phyloP scores from a whole-genome alignment of 2,888 invertebrate species.

The Dynastes grantii region DNA sequence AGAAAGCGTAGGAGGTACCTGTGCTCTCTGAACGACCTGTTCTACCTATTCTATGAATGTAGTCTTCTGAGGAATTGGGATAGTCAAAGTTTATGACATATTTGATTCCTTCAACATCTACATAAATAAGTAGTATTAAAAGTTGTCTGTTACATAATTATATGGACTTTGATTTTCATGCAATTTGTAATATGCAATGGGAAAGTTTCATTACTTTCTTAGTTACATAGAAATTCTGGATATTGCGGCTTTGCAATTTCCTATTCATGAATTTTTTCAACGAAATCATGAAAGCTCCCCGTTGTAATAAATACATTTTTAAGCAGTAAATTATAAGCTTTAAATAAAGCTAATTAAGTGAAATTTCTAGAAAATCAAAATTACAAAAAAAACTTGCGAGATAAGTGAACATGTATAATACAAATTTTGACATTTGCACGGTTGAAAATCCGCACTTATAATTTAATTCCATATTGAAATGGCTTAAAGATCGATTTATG shows the following conservation, averaged over 20 bases:
- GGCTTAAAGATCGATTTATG: conserved; percentile 3
- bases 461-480: conserved; percentile 26
- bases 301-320: neutral
- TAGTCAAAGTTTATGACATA: conserved; percentile 98
- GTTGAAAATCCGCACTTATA: neutral
- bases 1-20: conserved; percentile 96
- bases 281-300: conserved; percentile 26
- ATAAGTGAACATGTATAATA: neutral
- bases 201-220: conserved; percentile 23
- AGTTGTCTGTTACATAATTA: neutral
- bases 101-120: conserved; percentile 97
- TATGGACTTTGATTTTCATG: neutral
- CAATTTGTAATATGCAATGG: conserved; percentile 27
- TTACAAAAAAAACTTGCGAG: neutral
- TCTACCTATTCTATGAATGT: conserved; percentile 95
- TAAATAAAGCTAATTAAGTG: conserved; percentile 17
- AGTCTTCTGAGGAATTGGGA: conserved; percentile 95
- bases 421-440: neutral
- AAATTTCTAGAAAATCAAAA: conserved; percentile 6
- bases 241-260: neutral
- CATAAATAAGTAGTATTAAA: conserved; percentile 60
- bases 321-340: conserved; percentile 8
- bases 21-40: conserved; percentile 90
- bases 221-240: neutral
- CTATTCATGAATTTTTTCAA: neutral